phyloP scores from a whole-genome alignment of 2,888 invertebrate species.

The Automeris io region DNA sequence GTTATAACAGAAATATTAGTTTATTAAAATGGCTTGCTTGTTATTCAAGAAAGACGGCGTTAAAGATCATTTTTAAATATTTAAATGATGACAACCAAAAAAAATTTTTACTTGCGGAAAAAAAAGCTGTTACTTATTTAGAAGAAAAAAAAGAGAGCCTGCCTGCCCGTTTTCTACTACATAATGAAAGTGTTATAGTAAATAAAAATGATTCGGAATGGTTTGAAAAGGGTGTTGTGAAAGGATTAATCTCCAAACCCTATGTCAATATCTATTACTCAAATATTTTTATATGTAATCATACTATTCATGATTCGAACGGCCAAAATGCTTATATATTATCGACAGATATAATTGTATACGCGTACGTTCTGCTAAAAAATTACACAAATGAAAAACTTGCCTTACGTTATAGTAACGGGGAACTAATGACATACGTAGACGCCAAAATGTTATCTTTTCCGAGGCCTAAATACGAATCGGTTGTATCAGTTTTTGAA shows the following conservation, averaged over 20 bases:
- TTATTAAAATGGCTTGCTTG: slow-evolving; percentile 4
- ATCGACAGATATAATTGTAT: slow-evolving; percentile 32
- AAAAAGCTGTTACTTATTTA: background rate
- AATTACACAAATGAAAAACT: slow-evolving; percentile 15
- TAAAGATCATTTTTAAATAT: background rate
- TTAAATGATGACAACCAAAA: background rate
- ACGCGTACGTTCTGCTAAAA: slow-evolving; percentile 33
- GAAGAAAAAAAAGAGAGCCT: background rate
- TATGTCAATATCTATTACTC: slow-evolving; percentile 10
- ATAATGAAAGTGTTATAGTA: background rate
- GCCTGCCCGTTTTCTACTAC: background rate
- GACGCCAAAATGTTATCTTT: background rate
- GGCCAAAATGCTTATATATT: slow-evolving; percentile 6
- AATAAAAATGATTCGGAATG: background rate
- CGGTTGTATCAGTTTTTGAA: slow-evolving; percentile 25
- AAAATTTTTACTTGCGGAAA: background rate
- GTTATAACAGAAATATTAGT: background rate
- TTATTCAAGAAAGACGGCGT: background rate
- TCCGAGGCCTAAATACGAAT: slow-evolving; percentile 24
- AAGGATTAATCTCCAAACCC: slow-evolving; percentile 2
- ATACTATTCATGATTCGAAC: background rate
- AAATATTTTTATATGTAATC: background rate
- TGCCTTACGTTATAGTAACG: background rate
- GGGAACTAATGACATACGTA: background rate
- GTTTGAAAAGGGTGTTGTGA: slow-evolving; percentile 5